Conservation (phyloP, 2,797 vertebrate genomes). For the Adelosebastes latens region DNA sequence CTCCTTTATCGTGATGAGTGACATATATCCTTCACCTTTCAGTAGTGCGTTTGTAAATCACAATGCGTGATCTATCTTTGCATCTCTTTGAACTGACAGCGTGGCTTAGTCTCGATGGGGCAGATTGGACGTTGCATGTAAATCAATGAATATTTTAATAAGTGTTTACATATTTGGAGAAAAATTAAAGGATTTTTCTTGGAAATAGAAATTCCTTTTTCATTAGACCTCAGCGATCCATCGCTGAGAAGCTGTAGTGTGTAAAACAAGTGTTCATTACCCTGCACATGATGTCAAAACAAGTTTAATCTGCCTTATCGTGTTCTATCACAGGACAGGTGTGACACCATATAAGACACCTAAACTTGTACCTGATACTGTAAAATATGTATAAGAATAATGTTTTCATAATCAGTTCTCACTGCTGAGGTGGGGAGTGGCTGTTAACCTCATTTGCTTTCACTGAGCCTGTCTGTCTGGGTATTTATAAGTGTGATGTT, state of each 20-base stretch:
- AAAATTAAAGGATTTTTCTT: constrained; percentile 1
- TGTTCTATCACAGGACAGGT: not conserved
- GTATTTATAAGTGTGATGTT: constrained; percentile 17
- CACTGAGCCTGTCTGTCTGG: not conserved
- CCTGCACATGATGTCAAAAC: not conserved
- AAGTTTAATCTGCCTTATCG: not conserved
- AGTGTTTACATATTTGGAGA: constrained; percentile 9
- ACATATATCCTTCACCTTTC: constrained; percentile 15
- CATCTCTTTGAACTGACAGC: not conserved
- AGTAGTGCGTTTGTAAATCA: not conserved
- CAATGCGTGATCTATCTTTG: not conserved
- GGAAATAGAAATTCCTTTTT: not conserved
- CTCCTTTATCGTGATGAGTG: not conserved
- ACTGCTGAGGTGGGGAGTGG: not conserved
- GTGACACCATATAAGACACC: not conserved
- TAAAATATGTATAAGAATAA: not conserved
- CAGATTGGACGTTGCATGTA: constrained; percentile 3
- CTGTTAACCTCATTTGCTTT: constrained; percentile 37
- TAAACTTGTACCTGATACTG: not conserved
- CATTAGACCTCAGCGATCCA: not conserved
- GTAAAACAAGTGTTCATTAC: not conserved
- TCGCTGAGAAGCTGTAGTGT: not conserved
- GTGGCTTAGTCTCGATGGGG: not conserved
- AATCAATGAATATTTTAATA: constrained; percentile 20
- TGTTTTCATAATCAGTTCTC: not conserved